Base-by-base conservation (phyloP, 2,888 invertebrate genomes). In the Drosophila tanythrix region DNA sequence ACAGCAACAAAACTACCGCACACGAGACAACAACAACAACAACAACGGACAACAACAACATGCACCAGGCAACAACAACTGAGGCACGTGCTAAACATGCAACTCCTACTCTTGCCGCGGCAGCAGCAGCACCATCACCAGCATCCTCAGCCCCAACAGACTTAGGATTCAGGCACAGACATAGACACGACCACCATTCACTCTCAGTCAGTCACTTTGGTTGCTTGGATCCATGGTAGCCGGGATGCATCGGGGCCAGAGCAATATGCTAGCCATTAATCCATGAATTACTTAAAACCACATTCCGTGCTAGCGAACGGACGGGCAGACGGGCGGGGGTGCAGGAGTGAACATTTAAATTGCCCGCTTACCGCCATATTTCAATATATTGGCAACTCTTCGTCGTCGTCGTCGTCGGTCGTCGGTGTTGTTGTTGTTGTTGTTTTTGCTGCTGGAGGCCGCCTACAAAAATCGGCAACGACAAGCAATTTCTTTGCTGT, bases 21-120 rank as follows among this genome's bases (percentile, higher is more conserved):
- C 82, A 81, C 81, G 74, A 82, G 74, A 81, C 69, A 36, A 51
- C 58, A 25, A 48, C 21, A 62, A 27, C 51, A 31, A 18, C 10
- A 5, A 29, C 29, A 10, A 29, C 50, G 43, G 5, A 6, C 58
- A 62, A 3, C 71, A 61, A 11, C 67, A 70, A 40, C 59, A 53
- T 10, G 36, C 64, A 67, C 36, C 64, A 62, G 48, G 50, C 60
- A 76, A 33, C 68, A 76, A 60, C 48, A 66, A 70, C 60, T 68
- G 70, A 88, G 90, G 87, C 90, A 87, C 87, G 90, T 87, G 90
- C 90, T 90, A 88, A 88, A 90, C 86, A 90, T 87, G 86, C 90
- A 87, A 87, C 90, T 87, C 90, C 86, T 86, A 87, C 90, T 90
- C 89, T 88, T 85, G 70, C 78, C 86, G 82, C 90, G 75, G 75